These are phyloP conservation scores for Misgurnus mizolepis DNA, from an alignment of 2,113 vertebrate genomes.

Conservation along the genomic window DNA sequence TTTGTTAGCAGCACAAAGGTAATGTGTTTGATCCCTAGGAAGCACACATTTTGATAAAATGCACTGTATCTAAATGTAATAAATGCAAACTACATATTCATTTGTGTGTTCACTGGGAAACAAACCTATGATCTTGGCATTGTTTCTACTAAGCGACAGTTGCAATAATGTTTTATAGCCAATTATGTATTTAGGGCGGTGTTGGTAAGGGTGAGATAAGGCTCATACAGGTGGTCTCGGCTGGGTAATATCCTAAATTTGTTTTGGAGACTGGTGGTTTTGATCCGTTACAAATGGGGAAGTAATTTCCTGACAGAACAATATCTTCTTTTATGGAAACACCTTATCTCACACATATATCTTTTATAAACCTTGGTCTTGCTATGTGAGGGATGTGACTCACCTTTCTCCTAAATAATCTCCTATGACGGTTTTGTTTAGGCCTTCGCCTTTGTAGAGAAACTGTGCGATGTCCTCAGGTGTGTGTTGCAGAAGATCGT, in stretches of 20 bases:
- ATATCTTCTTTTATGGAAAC: not conserved
- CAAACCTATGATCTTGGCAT: no score
- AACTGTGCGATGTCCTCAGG: constrained; percentile 96
- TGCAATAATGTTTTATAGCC: constrained; percentile 16
- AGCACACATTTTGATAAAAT: no score
- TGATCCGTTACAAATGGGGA: constrained; percentile 15
- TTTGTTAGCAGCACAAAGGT: no score
- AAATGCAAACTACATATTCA: not conserved
- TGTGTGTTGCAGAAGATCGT: constrained; percentile 94
- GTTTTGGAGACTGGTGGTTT: constrained; percentile 12
- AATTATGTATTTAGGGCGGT: not conserved
- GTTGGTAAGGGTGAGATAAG: constrained; percentile 14
- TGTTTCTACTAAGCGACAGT: not conserved
- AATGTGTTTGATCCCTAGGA: no score
- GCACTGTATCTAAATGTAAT: not conserved
- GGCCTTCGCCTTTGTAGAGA: constrained; percentile 96
- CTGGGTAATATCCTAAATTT: constrained; percentile 11
- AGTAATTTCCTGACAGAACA: constrained; percentile 12
- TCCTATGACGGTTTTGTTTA: constrained; percentile 97
- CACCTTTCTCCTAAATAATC: constrained; percentile 98
- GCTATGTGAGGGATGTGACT: constrained; percentile 49
- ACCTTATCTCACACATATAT: constrained; percentile 59
- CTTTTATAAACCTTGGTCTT: constrained; percentile 38
- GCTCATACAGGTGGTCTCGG: not conserved
- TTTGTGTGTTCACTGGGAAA: not conserved